Conservation (phyloP, 2,113 vertebrate species). For the Arenaria interpres region DNA sequence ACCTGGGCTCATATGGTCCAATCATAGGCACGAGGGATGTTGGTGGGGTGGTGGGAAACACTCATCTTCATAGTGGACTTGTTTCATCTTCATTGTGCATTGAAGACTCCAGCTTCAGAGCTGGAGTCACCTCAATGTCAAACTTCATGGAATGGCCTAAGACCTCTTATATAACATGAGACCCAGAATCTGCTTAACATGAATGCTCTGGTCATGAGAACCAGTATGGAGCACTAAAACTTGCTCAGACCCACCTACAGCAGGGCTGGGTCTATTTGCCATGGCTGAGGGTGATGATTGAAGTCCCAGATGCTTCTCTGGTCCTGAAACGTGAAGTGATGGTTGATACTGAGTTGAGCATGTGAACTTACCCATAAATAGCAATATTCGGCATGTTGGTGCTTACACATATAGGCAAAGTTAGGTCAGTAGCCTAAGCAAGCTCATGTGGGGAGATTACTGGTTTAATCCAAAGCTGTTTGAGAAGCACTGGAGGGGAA, state of each 20-base stretch:
- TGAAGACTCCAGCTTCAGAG: neutral
- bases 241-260: neutral
- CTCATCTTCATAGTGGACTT: neutral
- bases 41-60: neutral
- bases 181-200: neutral
- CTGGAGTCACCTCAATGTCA: neutral
- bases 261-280: neutral
- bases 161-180: neutral
- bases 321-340: fast-evolving
- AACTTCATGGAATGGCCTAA: neutral
- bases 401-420: neutral
- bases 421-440: constrained; percentile 1
- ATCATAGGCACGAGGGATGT: neutral
- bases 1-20: neutral
- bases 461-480: constrained; percentile 23
- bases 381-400: neutral
- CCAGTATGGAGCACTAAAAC: neutral
- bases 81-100: neutral
- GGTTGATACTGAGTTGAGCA: fast-evolving
- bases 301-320: neutral
- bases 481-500: neutral
- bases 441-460: constrained; percentile 25
- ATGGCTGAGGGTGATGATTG: neutral
- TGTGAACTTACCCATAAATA: neutral
- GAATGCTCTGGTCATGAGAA: neutral